A percentile compares a stretch with the other conserved stretches of the same genome.
phyloP scores from a whole-genome alignment of 2,888 invertebrate species.

The Xanthia icteritia region DNA sequence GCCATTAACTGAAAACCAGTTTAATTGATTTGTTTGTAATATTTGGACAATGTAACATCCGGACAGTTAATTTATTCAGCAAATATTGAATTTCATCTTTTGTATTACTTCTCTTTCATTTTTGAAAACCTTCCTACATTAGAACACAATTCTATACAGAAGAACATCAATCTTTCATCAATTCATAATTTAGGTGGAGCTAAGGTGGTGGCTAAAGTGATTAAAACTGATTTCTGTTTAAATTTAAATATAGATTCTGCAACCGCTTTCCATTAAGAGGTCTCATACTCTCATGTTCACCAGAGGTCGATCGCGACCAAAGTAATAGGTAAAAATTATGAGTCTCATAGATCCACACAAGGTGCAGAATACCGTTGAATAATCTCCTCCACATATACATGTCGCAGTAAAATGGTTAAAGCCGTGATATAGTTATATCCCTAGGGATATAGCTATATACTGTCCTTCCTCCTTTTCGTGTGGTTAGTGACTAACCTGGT shows the following conservation, averaged over 20 bases:
- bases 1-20: constrained; percentile 11
- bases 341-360: neutral
- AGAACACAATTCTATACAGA: neutral
- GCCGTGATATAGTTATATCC: too few relatives aligned
- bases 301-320: neutral
- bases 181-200: neutral
- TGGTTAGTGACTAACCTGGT: too few relatives aligned
- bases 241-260: neutral
- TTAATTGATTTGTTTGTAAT: too few relatives aligned
- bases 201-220: too few relatives aligned
- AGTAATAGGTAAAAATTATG: neutral
- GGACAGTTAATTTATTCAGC: neutral
- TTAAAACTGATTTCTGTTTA: neutral
- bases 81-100: neutral
- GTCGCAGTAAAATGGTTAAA: too few relatives aligned
- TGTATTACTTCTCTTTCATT: neutral
- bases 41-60: constrained; percentile 8
- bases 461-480: too few relatives aligned
- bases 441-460: too few relatives aligned
- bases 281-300: neutral
- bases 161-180: neutral
- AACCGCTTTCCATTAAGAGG: neutral
- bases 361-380: neutral
- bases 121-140: neutral
- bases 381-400: neutral